These are phyloP conservation scores for Torymus auratus DNA, from an alignment of 2,888 invertebrate species.

Conservation along the genomic window DNA sequence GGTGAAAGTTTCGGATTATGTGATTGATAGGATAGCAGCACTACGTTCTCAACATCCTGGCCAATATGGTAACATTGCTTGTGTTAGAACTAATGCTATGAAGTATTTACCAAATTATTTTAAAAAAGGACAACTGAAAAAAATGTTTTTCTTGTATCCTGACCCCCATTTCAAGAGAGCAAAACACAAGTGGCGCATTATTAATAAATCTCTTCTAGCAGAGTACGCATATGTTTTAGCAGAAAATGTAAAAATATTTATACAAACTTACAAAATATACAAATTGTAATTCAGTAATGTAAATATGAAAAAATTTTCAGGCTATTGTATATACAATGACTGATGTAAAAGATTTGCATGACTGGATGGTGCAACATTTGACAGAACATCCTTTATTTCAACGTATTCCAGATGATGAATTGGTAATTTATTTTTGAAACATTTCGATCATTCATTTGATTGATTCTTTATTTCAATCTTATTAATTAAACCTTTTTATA, in stretches of 20 bases:
- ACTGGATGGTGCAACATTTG: slow-evolving; percentile 98
- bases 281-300: slow-evolving; percentile 2
- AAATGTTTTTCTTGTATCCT: slow-evolving; percentile 99
- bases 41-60: slow-evolving; percentile 86
- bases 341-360: slow-evolving; percentile 97
- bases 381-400: slow-evolving; percentile 93
- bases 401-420: slow-evolving; percentile 84
- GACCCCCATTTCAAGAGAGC: slow-evolving; percentile 99
- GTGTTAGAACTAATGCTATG: slow-evolving; percentile 98
- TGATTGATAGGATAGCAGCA: slow-evolving; percentile 94
- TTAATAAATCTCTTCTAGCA: slow-evolving; percentile 93
- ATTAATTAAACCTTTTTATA: slow-evolving; percentile 75
- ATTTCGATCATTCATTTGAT: slow-evolving; percentile 21
- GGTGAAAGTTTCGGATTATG: slow-evolving; percentile 99
- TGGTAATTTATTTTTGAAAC: slow-evolving; percentile 79
- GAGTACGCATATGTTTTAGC: slow-evolving; percentile 97
- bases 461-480: slow-evolving; percentile 35
- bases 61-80: slow-evolving; percentile 94
- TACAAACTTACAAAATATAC: neutral
- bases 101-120: slow-evolving; percentile 99
- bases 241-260: slow-evolving; percentile 81
- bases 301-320: slow-evolving; percentile 77
- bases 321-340: slow-evolving; percentile 97
- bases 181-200: slow-evolving; percentile 99
- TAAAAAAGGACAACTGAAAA: slow-evolving; percentile 93